A percentile compares a stretch with the other conserved stretches of the same genome.
Conservation (phyloP, 2,113 vertebrate genomes). For the Oryzias javanicus region DNA sequence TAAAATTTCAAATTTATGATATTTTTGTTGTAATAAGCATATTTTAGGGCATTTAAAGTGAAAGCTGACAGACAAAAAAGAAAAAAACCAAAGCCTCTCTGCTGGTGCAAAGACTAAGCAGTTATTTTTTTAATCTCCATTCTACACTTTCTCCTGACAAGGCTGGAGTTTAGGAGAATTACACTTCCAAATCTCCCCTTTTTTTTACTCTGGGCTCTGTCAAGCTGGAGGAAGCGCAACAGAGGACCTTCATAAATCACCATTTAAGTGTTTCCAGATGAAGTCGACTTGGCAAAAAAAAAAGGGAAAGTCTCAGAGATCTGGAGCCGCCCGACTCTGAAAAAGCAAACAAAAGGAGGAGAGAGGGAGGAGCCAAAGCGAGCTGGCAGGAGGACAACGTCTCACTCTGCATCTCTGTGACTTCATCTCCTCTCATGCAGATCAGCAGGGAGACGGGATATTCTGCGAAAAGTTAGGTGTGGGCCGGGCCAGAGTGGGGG, state of each 20-base stretch:
- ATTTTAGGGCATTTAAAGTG: no score
- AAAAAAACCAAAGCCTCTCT: no score
- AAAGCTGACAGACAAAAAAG: no score
- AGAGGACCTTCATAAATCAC: slow-evolving; percentile 75
- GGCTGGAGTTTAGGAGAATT: no score
- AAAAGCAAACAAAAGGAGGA: slow-evolving; percentile 23
- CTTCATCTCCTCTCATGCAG: slow-evolving; percentile 34
- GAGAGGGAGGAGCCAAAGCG: slow-evolving; percentile 35
- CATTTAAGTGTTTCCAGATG: slow-evolving; percentile 82
- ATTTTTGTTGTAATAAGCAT: no score
- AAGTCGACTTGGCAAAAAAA: slow-evolving; percentile 62
- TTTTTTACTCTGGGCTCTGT: slow-evolving; percentile 60
- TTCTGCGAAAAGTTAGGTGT: slow-evolving; percentile 50
- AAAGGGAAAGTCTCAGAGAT: slow-evolving; percentile 33
- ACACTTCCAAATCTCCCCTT: slow-evolving; percentile 31
- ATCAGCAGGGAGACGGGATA: slow-evolving; percentile 12
- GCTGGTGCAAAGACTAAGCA: no score
- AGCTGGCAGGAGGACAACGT: slow-evolving; percentile 52
- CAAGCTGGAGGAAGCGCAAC: slow-evolving; percentile 74
- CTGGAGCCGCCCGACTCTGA: slow-evolving; percentile 42
- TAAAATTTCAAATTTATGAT: no score
- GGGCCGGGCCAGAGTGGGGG: slow-evolving; percentile 39
- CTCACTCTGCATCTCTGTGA: slow-evolving; percentile 35
- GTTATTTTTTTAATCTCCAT: no score
- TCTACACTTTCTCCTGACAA: no score